Percentiles rank a stretch among this genome's conserved stretches.
Evolutionary conservation across 2,797 vertebrate species (phyloP).

Genomic region (Mallotus villosus): DNA sequence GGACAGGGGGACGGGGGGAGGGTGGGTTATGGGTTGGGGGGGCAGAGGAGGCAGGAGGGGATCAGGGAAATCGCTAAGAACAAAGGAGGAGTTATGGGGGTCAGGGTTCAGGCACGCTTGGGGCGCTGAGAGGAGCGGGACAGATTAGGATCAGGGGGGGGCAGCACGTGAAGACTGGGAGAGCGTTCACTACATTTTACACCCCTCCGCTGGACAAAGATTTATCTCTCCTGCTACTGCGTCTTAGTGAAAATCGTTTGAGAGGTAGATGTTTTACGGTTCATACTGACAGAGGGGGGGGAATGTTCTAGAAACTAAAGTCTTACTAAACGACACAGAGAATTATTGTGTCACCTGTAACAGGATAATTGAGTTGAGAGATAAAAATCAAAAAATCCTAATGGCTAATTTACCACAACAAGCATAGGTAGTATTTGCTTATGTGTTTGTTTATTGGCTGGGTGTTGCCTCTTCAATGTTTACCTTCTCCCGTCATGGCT

Average conservation of each 20-base stretch:
- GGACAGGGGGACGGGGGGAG: conserved; percentile 13
- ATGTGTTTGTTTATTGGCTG: not conserved
- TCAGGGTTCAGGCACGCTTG: conserved; percentile 62
- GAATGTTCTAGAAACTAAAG: no score
- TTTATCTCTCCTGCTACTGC: conserved; percentile 2
- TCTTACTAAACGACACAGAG: no score
- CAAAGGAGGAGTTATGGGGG: conserved; percentile 71
- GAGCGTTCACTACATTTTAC: conserved; percentile 20
- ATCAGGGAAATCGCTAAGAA: conserved; percentile 46
- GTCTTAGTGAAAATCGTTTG: not conserved
- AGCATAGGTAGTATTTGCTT: not conserved
- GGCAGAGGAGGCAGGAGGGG: conserved; percentile 25
- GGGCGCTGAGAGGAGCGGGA: conserved; percentile 25
- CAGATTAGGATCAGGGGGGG: conserved; percentile 50
- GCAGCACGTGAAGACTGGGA: conserved; percentile 46
- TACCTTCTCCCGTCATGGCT: not conserved
- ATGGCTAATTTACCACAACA: not conserved
- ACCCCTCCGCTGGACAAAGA: not conserved
- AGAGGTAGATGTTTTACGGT: not conserved
- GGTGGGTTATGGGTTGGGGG: conserved; percentile 44
- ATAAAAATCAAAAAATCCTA: not conserved
- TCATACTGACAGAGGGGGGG: not conserved
- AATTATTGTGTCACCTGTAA: not conserved
- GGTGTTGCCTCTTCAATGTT: not conserved
- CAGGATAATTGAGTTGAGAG: not conserved